Conservation (phyloP, 2,888 invertebrate species). For the Cheilosia vulpina region DNA sequence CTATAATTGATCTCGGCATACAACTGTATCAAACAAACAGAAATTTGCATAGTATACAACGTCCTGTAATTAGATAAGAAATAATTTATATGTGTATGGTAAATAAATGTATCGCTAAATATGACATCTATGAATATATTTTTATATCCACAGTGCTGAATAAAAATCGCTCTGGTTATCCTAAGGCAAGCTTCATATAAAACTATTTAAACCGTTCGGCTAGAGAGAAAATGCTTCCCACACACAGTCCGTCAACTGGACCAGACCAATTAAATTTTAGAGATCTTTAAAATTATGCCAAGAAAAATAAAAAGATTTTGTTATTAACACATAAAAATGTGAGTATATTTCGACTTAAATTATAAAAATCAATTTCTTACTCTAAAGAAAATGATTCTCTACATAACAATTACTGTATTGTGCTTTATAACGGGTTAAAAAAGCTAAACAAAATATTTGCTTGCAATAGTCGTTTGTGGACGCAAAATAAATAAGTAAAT, state of each 20-base stretch:
- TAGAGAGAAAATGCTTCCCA: too few relatives aligned
- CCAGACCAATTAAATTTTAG: too few relatives aligned
- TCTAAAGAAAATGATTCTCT: slow-evolving; percentile 25
- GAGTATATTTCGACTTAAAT: slow-evolving; percentile 46
- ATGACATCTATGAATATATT: not conserved
- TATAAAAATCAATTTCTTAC: slow-evolving; percentile 38
- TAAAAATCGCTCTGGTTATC: too few relatives aligned
- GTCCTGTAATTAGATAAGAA: slow-evolving; percentile 34
- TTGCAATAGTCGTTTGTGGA: slow-evolving; percentile 42
- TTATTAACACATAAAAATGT: slow-evolving; percentile 56
- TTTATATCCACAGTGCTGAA: not conserved
- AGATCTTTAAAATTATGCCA: not conserved
- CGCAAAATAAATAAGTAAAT: slow-evolving; percentile 60
- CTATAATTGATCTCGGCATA: slow-evolving; percentile 28
- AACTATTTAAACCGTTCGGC: too few relatives aligned
- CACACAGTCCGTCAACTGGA: too few relatives aligned
- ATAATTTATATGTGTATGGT: slow-evolving; percentile 46
- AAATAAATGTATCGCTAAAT: slow-evolving; percentile 37
- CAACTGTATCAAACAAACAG: slow-evolving; percentile 41
- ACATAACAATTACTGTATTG: slow-evolving; percentile 46
- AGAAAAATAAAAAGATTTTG: not conserved
- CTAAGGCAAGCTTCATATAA: too few relatives aligned
- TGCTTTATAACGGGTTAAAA: slow-evolving; percentile 38
- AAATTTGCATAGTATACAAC: slow-evolving; percentile 2
- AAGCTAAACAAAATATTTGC: slow-evolving; percentile 32